phyloP scores from a whole-genome alignment of 2,888 invertebrate genomes.

The Euplagia quadripunctaria region DNA sequence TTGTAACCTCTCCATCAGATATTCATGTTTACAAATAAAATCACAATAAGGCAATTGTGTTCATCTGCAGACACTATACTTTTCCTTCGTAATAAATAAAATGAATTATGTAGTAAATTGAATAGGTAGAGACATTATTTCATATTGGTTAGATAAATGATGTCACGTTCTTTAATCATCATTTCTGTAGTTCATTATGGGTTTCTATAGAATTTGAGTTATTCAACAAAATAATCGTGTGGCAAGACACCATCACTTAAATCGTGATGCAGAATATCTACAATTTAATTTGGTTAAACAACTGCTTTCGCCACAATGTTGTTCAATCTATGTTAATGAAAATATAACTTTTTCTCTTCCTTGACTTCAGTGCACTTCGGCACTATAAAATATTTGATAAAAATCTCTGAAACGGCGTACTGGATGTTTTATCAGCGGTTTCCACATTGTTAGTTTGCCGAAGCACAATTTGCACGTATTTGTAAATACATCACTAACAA shows the following conservation, averaged over 20 bases:
- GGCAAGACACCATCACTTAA: neutral
- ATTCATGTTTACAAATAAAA: conserved; percentile 11
- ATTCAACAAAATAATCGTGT: neutral
- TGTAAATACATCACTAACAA: conserved; percentile 55
- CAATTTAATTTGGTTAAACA: neutral
- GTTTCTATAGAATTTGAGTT: neutral
- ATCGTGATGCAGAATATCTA: neutral
- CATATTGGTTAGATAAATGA: neutral
- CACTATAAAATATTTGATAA: conserved; percentile 9
- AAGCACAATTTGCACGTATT: conserved; percentile 45
- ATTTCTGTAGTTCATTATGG: neutral
- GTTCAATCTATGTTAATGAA: neutral
- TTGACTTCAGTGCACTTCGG: neutral
- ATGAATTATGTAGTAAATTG: conserved; percentile 5
- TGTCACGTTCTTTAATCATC: conserved; percentile 13
- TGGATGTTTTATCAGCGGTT: conserved; percentile 52
- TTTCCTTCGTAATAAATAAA: neutral
- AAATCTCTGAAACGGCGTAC: conserved; percentile 28
- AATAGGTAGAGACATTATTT: conserved; percentile 9
- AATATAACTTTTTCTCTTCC: neutral
- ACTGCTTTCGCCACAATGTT: neutral
- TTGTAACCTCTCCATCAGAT: conserved; percentile 10
- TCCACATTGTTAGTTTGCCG: conserved; percentile 47
- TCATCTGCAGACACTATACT: neutral
- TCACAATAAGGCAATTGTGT: conserved; percentile 13